Base-by-base conservation (phyloP, 2,113 vertebrate genomes). In the Hylia prasina region DNA sequence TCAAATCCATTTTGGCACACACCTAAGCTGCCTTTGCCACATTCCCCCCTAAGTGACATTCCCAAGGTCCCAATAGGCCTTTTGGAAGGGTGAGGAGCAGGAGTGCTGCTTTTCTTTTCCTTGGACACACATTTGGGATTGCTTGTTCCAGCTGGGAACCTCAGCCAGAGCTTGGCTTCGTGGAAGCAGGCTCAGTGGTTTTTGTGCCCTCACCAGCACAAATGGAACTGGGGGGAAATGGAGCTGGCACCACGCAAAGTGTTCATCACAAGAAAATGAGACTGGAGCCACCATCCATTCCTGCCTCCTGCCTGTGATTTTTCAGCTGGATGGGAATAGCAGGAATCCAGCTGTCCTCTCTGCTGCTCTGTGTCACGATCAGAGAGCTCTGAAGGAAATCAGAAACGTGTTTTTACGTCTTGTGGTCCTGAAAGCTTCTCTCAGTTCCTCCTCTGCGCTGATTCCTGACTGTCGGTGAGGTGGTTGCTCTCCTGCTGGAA, bases 81-180 rank as follows among this genome's bases (percentile, higher is more conserved):
- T 60, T 23, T 58, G 70, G 65, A 69, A 78, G 37, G 45, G 40
- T 0, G 1, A 42, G 73, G 51, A 60, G 28, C n/a, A 27, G 23
- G 9, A 61, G 8, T 8, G 24, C 37, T 88, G 47, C 37, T 82
- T 82, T 75, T 21, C 50, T 65, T n/a, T 57, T 19, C 56, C 31
- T 70, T 4, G 1, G 27, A 27, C 31, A 5, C 4, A 1, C n/a
- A 30, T 60, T 13, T 0, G 1, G 64, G 24, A 65, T 44, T 7
- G 1, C 22, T 57, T n/a, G 7, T 66, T 73, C 75, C 51, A 76
- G 31, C 82, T 61, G 69, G 56, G 27, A 57, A 56, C 65, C 42
- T 66, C 82, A 88, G 31, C 35, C 54, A 33, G 71, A 57, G 23
- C 31, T 24, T n/a, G 33, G 24, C 31, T 69, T 70, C 5, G 1